Conservation (phyloP, 2,113 vertebrate species). For the Orcinus orca region DNA sequence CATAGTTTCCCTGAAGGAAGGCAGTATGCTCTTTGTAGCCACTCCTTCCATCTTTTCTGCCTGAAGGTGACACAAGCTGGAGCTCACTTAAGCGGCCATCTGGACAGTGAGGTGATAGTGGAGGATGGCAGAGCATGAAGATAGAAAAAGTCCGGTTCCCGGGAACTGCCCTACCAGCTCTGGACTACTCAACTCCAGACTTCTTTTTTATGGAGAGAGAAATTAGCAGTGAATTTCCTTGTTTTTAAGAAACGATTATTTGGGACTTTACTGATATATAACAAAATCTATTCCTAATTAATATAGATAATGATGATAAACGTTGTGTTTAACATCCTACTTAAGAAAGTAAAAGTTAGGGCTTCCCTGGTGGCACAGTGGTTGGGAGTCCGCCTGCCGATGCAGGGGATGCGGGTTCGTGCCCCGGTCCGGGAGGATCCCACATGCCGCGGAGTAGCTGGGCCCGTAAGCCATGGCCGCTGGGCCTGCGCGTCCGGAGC, state of each 20-base stretch:
- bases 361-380: too few relatives aligned
- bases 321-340: neutral
- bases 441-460: too few relatives aligned
- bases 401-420: too few relatives aligned
- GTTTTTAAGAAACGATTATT: neutral
- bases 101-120: neutral
- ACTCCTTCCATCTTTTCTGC: neutral
- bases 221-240: neutral
- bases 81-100: neutral
- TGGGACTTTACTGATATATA: neutral
- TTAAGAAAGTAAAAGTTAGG: neutral
- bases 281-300: neutral
- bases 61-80: neutral
- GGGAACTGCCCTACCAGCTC: neutral
- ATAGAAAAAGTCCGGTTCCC: fast-evolving
- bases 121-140: neutral
- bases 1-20: neutral
- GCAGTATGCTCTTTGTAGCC: neutral
- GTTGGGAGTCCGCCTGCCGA: too few relatives aligned
- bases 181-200: neutral
- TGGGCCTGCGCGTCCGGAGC: too few relatives aligned
- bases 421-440: too few relatives aligned
- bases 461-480: too few relatives aligned
- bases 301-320: neutral
- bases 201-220: neutral